A percentile compares a stretch with the other conserved stretches of the same genome.
phyloP scores from a whole-genome alignment of 2,797 vertebrate species.

The Karalla daura region DNA sequence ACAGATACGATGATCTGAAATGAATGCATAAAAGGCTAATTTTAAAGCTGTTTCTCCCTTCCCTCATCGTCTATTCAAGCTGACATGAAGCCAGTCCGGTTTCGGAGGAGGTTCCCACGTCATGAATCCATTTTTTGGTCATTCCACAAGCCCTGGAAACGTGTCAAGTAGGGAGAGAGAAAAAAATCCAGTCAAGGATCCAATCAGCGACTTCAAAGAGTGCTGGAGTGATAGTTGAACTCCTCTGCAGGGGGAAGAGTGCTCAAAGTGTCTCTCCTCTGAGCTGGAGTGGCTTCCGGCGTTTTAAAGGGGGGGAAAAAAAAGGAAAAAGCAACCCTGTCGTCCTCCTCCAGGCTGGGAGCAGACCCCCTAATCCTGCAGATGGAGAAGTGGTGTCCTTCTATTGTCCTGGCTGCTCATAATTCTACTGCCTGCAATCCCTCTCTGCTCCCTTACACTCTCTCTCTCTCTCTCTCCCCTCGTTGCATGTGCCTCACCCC shows the following conservation, averaged over 20 bases:
- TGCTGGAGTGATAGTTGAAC: constrained; percentile 45
- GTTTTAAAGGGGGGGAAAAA: no score
- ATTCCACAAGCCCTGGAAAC: constrained; percentile 26
- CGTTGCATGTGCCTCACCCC: constrained; percentile 24
- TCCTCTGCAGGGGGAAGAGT: constrained; percentile 17
- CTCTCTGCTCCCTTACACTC: constrained; percentile 50
- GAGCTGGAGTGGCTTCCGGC: neutral
- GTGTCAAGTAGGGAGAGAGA: neutral
- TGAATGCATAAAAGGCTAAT: neutral
- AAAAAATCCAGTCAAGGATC: constrained; percentile 32
- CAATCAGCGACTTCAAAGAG: constrained; percentile 36
- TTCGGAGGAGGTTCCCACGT: constrained; percentile 11
- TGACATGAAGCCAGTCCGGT: constrained; percentile 8
- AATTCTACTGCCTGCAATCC: constrained; percentile 59
- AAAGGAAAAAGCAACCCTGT: neutral
- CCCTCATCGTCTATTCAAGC: constrained; percentile 13
- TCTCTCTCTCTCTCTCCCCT: constrained; percentile 41
- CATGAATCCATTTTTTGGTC: constrained; percentile 24
- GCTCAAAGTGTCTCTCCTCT: constrained; percentile 12
- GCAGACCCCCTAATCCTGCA: constrained; percentile 30
- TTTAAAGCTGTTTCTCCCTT: neutral
- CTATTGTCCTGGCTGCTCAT: constrained; percentile 74
- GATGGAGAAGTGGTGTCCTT: constrained; percentile 66
- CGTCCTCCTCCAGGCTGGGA: constrained; percentile 20
- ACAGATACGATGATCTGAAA: neutral